These are phyloP conservation scores for Chaenocephalus aceratus DNA, from an alignment of 2,113 vertebrate genomes.

Conservation along the genomic window DNA sequence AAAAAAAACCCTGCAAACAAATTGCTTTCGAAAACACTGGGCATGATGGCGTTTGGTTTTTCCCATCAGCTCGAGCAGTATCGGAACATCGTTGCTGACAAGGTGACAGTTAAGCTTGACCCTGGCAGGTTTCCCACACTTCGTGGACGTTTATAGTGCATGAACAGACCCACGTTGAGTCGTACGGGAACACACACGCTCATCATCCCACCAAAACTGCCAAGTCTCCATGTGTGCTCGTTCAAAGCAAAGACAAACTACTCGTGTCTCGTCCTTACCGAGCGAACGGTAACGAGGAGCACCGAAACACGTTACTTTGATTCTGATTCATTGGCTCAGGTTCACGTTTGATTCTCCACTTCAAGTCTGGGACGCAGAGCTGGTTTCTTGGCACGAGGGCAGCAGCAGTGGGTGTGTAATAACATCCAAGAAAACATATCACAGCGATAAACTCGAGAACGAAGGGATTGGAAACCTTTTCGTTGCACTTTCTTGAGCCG, in stretches of 20 bases:
- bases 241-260: constrained; percentile 3
- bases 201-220: constrained; percentile 21
- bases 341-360: constrained; percentile 63
- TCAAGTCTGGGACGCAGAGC: constrained; percentile 47
- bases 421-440: constrained; percentile 62
- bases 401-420: constrained; percentile 68
- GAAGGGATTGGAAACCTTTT: constrained; percentile 59
- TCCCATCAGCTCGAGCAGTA: constrained; percentile 5
- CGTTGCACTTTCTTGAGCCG: constrained; percentile 50
- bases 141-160: constrained; percentile 44
- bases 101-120: constrained; percentile 60
- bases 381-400: constrained; percentile 61
- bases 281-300: too few species aligned
- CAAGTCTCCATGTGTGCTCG: constrained; percentile 10
- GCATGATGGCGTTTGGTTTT: background rate
- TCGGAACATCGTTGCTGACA: constrained; percentile 36
- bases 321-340: too few species aligned
- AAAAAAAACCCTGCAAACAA: background rate
- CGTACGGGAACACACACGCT: constrained; percentile 16
- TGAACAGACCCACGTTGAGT: constrained; percentile 16
- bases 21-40: background rate
- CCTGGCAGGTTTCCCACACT: constrained; percentile 52
- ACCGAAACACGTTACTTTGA: too few species aligned
- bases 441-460: constrained; percentile 46
- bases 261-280: too few species aligned